phyloP scores from a whole-genome alignment of 2,797 vertebrate species.

The Apogon talboti region DNA sequence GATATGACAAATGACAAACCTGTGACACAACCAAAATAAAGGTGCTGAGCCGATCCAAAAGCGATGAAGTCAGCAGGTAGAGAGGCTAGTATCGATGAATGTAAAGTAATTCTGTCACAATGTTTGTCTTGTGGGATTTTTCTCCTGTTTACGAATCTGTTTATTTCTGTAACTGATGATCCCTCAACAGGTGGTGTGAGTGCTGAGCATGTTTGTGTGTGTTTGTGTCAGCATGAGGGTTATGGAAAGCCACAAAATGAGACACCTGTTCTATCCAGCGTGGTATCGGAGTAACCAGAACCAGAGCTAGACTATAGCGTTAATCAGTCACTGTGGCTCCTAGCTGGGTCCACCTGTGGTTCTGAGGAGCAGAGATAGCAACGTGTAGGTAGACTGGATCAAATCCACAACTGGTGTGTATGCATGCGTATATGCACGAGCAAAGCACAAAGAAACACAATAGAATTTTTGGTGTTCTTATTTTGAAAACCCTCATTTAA shows the following conservation, averaged over 20 bases:
- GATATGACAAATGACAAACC: too few relatives aligned
- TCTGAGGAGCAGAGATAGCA: constrained; percentile 12
- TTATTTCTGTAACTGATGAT: neutral
- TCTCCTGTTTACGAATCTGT: neutral
- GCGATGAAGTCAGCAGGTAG: too few relatives aligned
- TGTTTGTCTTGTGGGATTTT: neutral
- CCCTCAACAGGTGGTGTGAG: constrained; percentile 10
- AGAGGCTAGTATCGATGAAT: too few relatives aligned
- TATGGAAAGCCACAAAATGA: constrained; percentile 7
- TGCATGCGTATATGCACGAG: neutral
- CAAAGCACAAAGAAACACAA: constrained; percentile 1
- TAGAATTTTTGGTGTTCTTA: neutral
- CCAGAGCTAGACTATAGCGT: neutral
- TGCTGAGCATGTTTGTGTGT: neutral
- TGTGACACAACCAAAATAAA: too few relatives aligned
- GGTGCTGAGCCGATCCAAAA: too few relatives aligned
- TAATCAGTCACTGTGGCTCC: constrained; percentile 22
- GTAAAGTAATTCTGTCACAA: neutral
- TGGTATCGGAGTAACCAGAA: constrained; percentile 6
- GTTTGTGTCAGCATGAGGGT: neutral
- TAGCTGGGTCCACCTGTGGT: constrained; percentile 4
- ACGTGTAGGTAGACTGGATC: neutral
- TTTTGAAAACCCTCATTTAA: constrained; percentile 1
- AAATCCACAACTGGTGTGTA: neutral
- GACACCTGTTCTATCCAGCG: constrained; percentile 22